Evolutionary conservation across 2,113 vertebrate genomes (phyloP), one percentile per base, ranked within the genome.

Genomic region (Triplophysa siluroides): DNA sequence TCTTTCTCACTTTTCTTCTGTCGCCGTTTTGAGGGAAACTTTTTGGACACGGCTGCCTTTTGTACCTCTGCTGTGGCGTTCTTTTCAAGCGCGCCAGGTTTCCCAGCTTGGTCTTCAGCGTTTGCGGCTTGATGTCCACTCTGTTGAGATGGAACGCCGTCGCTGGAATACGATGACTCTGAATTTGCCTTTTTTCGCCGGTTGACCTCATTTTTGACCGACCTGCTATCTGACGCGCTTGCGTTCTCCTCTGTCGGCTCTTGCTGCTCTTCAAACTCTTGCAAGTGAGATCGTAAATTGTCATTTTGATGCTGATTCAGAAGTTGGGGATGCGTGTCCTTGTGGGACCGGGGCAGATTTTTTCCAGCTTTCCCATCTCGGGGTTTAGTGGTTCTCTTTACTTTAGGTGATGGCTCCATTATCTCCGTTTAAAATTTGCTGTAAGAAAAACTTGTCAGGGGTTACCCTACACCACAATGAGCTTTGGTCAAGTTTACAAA

Each of bases 221-320:
- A 52, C 21, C 68, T 61, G 61, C 63, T 89, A 0, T 18, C 79
- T 45, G 56, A 61, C n/a, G 65, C 7, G n/a, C 87, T 86, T 0
- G 14, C 24, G 13, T 69, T 65, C 0, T 90, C 92, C 0, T 92
- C 92, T 11, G 78, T 86, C 61, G 90, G 89, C 80, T 88, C 83
- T 7, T 93, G 91, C 88, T 92, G 89, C 0, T 38, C 33, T 38
- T 91, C 89, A 64, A 92, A 88, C 21, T 93, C 91, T 60, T 93
- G 93, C 45, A 94, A 43, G 63, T 94, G 95, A 21, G 85, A 88
- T 14, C 84, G 91, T 85, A 95, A 95, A 19, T 93, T 92, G 63
- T 89, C 91, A 0, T 95, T 95, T 86, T 90, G 90, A 83, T 96
- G 95, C 83, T 95, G 95, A 2, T 93, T 93, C 69, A 96, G 89